phyloP scores from a whole-genome alignment of 2,797 vertebrate species.

The Labroides dimidiatus region DNA sequence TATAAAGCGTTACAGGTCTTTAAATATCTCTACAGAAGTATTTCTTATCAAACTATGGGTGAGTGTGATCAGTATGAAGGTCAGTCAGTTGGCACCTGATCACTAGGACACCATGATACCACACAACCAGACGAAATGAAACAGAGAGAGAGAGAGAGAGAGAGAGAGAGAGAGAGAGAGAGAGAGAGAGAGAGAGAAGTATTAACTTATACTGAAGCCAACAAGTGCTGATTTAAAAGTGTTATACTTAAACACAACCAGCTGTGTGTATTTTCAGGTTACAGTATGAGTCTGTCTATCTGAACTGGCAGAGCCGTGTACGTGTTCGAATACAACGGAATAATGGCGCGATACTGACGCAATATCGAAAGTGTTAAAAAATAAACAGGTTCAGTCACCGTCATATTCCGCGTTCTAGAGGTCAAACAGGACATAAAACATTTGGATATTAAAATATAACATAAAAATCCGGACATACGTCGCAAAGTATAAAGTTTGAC shows the following conservation, averaged over 20 bases:
- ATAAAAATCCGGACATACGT: rapidly evolving
- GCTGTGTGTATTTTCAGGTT: neutral
- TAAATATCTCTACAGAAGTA: too few species aligned
- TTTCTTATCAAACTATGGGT: neutral
- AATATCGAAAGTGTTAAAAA: neutral
- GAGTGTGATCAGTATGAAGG: slow-evolving; percentile 19
- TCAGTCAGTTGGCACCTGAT: slow-evolving; percentile 7
- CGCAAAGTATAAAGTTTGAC: neutral
- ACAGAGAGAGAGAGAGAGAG: neutral
- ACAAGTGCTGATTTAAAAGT: rapidly evolving
- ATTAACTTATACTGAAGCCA: neutral
- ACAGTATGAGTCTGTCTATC: neutral
- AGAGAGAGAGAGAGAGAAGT: too few species aligned
- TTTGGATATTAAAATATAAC: rapidly evolving
- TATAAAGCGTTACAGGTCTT: too few species aligned
- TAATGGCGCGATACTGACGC: slow-evolving; percentile 65
- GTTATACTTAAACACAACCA: neutral
- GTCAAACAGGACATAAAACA: rapidly evolving
- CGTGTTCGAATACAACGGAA: slow-evolving; percentile 56
- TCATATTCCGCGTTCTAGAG: rapidly evolving
- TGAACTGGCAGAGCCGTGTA: slow-evolving; percentile 25
- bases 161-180: too few species aligned
- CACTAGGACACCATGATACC: neutral
- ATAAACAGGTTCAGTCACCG: neutral
- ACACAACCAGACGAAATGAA: neutral